Evolutionary conservation across 2,113 vertebrate genomes (phyloP), one percentile per base, ranked within the genome.

Genomic region (Aspidoscelis tigris): DNA sequence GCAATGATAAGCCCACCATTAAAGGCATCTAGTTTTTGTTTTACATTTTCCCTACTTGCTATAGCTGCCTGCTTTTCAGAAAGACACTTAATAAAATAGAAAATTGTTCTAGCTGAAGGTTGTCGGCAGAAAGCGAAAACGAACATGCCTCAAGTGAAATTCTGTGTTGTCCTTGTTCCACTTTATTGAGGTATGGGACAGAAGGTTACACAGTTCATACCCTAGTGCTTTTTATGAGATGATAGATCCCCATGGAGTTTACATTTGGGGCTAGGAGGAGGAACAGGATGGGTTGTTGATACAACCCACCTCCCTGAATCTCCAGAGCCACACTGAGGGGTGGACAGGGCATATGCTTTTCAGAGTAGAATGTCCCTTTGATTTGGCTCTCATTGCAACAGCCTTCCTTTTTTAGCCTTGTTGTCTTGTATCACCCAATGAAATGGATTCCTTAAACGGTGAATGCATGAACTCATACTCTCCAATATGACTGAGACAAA

Each of bases 401-500:
- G 11, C 18, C 78, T 65, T 78, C 76, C 41, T 20, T 43, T 44
- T 7, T 14, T 11, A 82, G 26, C 61, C 39, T 39, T n/a, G 64
- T 84, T 78, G 24, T 71, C 20, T 84, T 84, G 47, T 47, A 26
- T 78, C 16, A 44, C 41, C 43, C 11, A 78, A 24, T 26, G 47
- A 10, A 61, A 16, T 47, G 39, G 18, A 33, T 2, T 84, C 22
- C 76, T 64, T 84, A 55, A 41, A 11, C 24, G 14, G 1, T 64
- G 66, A 71, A 64, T 44, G n/a, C 65, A 41, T 11, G n/a, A 43
- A 77, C 33, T 6, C 47, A 50, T 50, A 50, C 47, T 9, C 47
- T 50, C 8, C 47, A 50, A 9, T 50, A 9, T 50, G 47, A 50
- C 47, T 50, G 47, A 9, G 47, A 50, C 47, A 50, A 50, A 9